Base-by-base conservation (phyloP, 2,888 invertebrate species). In the Microplitis deprimator region DNA sequence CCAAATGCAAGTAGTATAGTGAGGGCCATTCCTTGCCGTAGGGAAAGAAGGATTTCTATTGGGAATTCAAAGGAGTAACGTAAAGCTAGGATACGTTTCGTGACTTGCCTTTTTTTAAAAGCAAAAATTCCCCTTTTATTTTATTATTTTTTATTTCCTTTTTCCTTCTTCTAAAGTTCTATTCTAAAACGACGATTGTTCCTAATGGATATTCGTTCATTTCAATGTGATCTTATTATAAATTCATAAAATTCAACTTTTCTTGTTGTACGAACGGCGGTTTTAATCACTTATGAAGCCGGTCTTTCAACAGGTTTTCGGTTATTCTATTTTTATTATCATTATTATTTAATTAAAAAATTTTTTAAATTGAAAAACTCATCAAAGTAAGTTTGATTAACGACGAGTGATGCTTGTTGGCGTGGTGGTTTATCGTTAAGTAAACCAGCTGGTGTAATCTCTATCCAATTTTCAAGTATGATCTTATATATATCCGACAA, bases 21-120 rank as follows among this genome's bases (percentile, higher is more conserved):
- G 50, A 59, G 60, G 29, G 59, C 41, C 70, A 39, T 68, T 40
- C n/a, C 68, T 68, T n/a, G 68, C 68, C 68, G 67, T 68, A 68
- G 68, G 68, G 50, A 13, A 50, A 40, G 29, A 68, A 38, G 70
- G 60, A 68, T 50, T 70, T 70, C 50, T 10, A 29, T 16, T 17
- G 13, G 8, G 59, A 59, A 41, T 41, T 70, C 20, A 41, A 70
- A 70, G 68, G 68, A 68, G 68, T 68, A 68, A 68, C 38, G 39
- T 40, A 13, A 62, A 50, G 13, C 50, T 50, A 38, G 60, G 39
- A 62, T 62, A 29, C 38, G 6, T n/a, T 39, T 40, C 62, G 38
- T 72, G 72, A 72, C 72, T 72, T 62, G 72, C 61, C 38, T 29
- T 72, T 71, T 70, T 68, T 16, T 68, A 50, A n/a, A 62, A 62